These are phyloP conservation scores for Thaumatotibia leucotreta DNA, from an alignment of 1,140 invertebrate genomes.

Conservation along the genomic window DNA sequence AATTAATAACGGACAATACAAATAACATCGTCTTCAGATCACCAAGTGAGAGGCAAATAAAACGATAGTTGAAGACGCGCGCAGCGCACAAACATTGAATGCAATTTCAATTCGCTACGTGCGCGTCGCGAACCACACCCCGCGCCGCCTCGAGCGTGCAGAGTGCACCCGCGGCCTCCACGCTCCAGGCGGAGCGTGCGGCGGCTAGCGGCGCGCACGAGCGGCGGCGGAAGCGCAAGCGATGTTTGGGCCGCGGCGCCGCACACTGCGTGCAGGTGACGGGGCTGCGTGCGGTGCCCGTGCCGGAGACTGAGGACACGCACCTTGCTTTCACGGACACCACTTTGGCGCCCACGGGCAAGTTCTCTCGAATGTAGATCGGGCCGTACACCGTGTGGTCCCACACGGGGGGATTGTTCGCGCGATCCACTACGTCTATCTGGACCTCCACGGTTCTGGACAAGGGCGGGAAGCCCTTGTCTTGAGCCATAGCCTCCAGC, in stretches of 20 bases:
- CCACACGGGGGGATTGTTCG: constrained; percentile 98
- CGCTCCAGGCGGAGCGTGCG: not conserved
- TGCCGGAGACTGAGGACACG: constrained; percentile 75
- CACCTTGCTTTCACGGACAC: constrained; percentile 98
- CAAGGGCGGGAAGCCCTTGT: constrained; percentile 95
- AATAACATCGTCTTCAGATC: constrained; percentile 47
- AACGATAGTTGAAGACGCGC: constrained; percentile 44
- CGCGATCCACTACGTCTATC: constrained; percentile 98
- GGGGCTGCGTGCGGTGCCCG: constrained; percentile 79
- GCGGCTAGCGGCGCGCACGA: not conserved
- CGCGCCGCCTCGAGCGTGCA: not conserved
- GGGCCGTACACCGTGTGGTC: constrained; percentile 96
- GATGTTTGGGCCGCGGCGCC: constrained; percentile 39
- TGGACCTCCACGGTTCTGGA: constrained; percentile 96
- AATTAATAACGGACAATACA: constrained; percentile 48
- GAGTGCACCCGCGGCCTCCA: too few species aligned
- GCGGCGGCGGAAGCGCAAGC: constrained; percentile 5
- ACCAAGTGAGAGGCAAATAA: constrained; percentile 63
- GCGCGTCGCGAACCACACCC: not conserved
- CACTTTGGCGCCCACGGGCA: constrained; percentile 96
- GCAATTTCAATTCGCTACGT: not conserved
- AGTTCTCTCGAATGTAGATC: constrained; percentile 97
- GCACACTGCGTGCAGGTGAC: constrained; percentile 71
- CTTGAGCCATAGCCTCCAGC: constrained; percentile 97
- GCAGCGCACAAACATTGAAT: constrained; percentile 31